phyloP scores from a whole-genome alignment of 1,140 invertebrate species.

The Pogonomyrmex barbatus region DNA sequence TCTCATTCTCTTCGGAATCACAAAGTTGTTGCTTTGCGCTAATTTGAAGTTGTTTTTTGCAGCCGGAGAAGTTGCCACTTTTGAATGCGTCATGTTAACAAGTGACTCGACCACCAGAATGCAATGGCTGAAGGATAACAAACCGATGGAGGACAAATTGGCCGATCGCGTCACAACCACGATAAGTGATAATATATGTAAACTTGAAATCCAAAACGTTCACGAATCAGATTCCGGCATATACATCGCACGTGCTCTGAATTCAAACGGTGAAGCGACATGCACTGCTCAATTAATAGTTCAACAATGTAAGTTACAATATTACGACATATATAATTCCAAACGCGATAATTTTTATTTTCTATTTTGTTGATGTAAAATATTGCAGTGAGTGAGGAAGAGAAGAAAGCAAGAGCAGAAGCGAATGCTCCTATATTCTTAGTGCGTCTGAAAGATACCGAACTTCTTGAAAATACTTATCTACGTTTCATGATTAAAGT shows the following conservation, averaged over 20 bases:
- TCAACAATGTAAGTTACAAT: constrained; percentile 90
- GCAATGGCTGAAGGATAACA: constrained; percentile 96
- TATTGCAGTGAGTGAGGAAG: constrained; percentile 89
- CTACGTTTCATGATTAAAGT: constrained; percentile 96
- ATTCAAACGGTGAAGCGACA: constrained; percentile 91
- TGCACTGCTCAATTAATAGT: constrained; percentile 95
- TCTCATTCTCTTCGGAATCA: neutral
- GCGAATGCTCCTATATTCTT: constrained; percentile 92
- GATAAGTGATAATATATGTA: constrained; percentile 87
- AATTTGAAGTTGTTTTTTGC: constrained; percentile 4
- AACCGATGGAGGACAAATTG: constrained; percentile 91
- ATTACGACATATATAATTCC: neutral
- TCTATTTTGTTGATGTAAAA: constrained; percentile 37
- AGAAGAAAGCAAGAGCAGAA: constrained; percentile 89
- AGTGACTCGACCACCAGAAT: constrained; percentile 85
- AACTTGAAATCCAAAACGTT: constrained; percentile 93
- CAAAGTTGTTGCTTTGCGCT: neutral
- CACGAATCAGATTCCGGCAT: constrained; percentile 94
- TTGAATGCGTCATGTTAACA: constrained; percentile 91
- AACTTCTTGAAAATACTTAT: constrained; percentile 94
- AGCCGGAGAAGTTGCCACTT: constrained; percentile 95
- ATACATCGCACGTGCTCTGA: constrained; percentile 96
- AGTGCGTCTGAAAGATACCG: constrained; percentile 94
- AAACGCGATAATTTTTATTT: neutral
- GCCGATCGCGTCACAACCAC: constrained; percentile 91